Base-by-base conservation (phyloP, 2,888 invertebrate species). In the Aricia artaxerxes region DNA sequence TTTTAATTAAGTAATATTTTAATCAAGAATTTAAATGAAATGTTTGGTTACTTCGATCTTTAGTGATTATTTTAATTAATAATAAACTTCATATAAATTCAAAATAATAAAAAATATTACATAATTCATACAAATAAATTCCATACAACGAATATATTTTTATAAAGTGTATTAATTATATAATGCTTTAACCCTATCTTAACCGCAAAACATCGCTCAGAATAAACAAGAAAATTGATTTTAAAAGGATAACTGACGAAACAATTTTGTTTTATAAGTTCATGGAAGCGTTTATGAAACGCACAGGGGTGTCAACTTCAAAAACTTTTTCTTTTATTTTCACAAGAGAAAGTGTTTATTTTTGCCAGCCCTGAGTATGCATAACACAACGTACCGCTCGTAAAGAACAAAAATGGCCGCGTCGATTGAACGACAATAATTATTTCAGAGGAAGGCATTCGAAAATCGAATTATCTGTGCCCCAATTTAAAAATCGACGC, bases 171-270 rank as follows among this genome's bases (percentile, higher is more conserved):
- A 24, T 24, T 24, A 24, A 24, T 24, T 24, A 24, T 24, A 24
- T 24, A 24, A 31, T 31, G 11, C 69, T 35, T 35, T 38, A 69
- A 69, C 69, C 69, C 69, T 69, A 69, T 69, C 16, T 69, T 1
- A 35, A 69, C 69, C 69, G 69, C 69, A 35, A 69, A 69, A 4
- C 69, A 16, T 87, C 87, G 88, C 86, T 88, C 90, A 89, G 89
- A 89, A 90, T 91, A 92, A 92, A 93, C 90, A 92, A 88, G 92
- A 90, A 93, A 93, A 93, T 93, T 93, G 93, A 93, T 93, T 93
- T 91, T 91, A 88, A 91, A 90, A 85, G 85, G 87, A 86, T 89
- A 88, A 89, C 84, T 86, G 89, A 88, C 53, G 85, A 87, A 86
- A 84, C 84, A 83, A 85, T 87, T 84, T 83, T 81, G 83, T 85